Evolutionary conservation across 2,113 vertebrate genomes (phyloP).

Genomic region (Mobula birostris): DNA sequence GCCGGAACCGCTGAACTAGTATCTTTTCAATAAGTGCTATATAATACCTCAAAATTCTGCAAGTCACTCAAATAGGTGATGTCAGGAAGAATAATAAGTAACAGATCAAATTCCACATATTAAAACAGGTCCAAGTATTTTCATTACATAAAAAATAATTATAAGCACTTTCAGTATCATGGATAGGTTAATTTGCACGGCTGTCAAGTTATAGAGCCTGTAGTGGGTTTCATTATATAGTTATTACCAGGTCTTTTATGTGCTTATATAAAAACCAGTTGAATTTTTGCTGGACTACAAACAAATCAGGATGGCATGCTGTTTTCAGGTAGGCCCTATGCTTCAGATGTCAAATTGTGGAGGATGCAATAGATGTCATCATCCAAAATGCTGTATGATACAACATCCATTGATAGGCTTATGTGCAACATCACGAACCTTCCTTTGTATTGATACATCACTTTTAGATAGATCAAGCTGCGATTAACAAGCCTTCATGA

Average conservation of each 20-base stretch:
- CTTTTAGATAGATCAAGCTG: too few relatives aligned
- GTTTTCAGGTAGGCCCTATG: background rate
- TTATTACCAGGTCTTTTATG: background rate
- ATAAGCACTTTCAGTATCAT: background rate
- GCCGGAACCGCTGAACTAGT: background rate
- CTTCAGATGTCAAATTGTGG: too few relatives aligned
- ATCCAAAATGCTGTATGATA: too few relatives aligned
- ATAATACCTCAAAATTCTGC: background rate
- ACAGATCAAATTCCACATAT: background rate
- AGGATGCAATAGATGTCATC: too few relatives aligned
- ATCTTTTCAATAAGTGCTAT: background rate
- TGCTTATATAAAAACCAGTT: background rate
- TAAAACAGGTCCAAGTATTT: background rate
- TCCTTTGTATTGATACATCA: too few relatives aligned
- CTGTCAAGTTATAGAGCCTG: background rate
- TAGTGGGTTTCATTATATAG: background rate
- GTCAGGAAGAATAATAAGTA: background rate
- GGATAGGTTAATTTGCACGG: background rate
- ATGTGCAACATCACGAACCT: too few relatives aligned
- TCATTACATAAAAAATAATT: background rate
- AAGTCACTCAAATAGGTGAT: background rate
- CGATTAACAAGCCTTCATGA: too few relatives aligned
- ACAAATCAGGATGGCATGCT: background rate
- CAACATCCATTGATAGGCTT: too few relatives aligned
- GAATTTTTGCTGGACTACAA: background rate